phyloP scores from a whole-genome alignment of 2,888 invertebrate species.

The Brassicogethes aeneus region DNA sequence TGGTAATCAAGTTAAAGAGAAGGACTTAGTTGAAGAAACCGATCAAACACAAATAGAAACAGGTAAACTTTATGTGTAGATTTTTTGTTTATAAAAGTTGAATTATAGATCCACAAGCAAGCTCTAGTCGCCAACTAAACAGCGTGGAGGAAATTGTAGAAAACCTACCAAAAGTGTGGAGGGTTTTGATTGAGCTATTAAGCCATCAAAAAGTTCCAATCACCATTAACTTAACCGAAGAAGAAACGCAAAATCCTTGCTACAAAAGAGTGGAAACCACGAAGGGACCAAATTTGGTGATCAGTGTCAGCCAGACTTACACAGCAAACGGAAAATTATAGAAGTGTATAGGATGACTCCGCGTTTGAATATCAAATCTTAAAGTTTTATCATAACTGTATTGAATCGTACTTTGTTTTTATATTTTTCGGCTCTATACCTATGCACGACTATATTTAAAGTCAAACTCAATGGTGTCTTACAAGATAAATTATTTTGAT shows the following conservation, averaged over 20 bases:
- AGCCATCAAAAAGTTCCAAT: conserved; percentile 59
- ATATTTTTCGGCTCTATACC: too few relatives aligned
- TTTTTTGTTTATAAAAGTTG: too few relatives aligned
- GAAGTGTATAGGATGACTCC: too few relatives aligned
- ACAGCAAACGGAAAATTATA: too few relatives aligned
- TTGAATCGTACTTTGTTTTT: too few relatives aligned
- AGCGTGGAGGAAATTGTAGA: conserved; percentile 63
- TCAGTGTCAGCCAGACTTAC: conserved; percentile 85
- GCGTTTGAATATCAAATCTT: too few relatives aligned
- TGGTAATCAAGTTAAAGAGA: conserved; percentile 54
- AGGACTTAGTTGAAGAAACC: conserved; percentile 14
- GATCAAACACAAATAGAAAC: conserved; percentile 21
- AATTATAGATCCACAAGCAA: conserved; percentile 20
- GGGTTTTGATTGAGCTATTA: conserved; percentile 68
- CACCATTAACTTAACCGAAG: conserved; percentile 35
- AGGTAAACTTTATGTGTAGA: conserved; percentile 17
- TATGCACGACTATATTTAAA: too few relatives aligned
- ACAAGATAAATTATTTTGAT: too few relatives aligned
- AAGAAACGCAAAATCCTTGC: conserved; percentile 43
- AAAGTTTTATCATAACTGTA: too few relatives aligned
- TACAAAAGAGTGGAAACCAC: conserved; percentile 75
- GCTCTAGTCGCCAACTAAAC: conserved; percentile 30
- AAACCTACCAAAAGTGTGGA: conserved; percentile 77
- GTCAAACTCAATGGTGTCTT: too few relatives aligned
- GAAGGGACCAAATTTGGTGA: conserved; percentile 64